A percentile compares a stretch with the other conserved stretches of the same genome.
phyloP scores from a whole-genome alignment of 2,888 invertebrate genomes.

The Cistogaster globosa region DNA sequence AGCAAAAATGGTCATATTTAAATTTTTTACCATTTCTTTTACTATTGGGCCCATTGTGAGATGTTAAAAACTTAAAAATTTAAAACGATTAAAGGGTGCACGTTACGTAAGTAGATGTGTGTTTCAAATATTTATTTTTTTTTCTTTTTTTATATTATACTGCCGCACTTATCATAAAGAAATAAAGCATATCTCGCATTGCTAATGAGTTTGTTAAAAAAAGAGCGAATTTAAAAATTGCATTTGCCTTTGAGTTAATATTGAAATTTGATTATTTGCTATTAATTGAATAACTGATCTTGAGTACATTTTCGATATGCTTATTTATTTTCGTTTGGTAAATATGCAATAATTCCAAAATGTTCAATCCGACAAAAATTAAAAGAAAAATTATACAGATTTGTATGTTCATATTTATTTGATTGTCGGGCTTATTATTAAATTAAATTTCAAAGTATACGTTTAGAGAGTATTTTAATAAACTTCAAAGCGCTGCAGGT shows the following conservation, averaged over 20 bases:
- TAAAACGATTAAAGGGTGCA: not conserved
- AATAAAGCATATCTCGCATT: conserved; percentile 76
- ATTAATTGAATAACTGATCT: conserved; percentile 19
- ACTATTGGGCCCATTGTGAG: not conserved
- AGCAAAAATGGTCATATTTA: too few relatives aligned
- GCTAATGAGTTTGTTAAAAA: conserved; percentile 15
- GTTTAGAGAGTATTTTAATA: not conserved
- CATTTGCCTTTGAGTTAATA: not conserved
- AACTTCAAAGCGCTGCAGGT: conserved; percentile 35
- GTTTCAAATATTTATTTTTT: conserved; percentile 20
- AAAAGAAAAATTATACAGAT: conserved; percentile 74
- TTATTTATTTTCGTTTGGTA: conserved; percentile 72
- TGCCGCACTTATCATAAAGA: conserved; percentile 81
- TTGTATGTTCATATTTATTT: conserved; percentile 58
- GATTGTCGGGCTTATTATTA: conserved; percentile 4
- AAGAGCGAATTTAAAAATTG: conserved; percentile 8
- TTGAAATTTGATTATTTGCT: conserved; percentile 1
- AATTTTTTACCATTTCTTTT: too few relatives aligned
- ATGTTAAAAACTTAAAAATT: conserved; percentile 1
- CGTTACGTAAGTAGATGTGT: not conserved
- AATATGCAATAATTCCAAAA: conserved; percentile 81
- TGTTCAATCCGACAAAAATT: conserved; percentile 82
- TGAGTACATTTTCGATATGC: conserved; percentile 70
- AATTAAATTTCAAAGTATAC: conserved; percentile 34
- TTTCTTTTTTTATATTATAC: conserved; percentile 75